Conservation (phyloP, 2,888 invertebrate species). For the Melanchra persicariae region DNA sequence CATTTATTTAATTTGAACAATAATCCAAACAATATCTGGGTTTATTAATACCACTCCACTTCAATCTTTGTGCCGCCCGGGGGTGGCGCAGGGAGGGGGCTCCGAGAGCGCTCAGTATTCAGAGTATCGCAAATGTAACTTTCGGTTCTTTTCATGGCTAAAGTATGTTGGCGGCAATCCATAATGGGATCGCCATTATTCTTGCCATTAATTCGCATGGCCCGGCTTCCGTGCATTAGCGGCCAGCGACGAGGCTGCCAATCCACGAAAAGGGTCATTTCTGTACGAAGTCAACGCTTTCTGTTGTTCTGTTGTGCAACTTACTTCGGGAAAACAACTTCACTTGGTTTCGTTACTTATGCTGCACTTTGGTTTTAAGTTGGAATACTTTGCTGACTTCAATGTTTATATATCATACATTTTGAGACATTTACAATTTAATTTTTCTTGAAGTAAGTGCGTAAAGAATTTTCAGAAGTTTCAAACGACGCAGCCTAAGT, state of each 20-base stretch:
- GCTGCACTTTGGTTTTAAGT: conserved; percentile 46
- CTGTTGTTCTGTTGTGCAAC: conserved; percentile 66
- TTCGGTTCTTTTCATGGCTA: conserved; percentile 91
- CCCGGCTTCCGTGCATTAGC: conserved; percentile 90
- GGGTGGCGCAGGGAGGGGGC: conserved; percentile 69
- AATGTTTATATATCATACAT: background rate
- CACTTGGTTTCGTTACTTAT: conserved; percentile 43
- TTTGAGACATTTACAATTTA: background rate
- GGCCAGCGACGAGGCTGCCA: conserved; percentile 86
- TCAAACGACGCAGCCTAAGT: background rate
- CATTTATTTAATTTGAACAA: conserved; percentile 72
- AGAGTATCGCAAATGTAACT: conserved; percentile 91
- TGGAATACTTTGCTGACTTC: conserved; percentile 4
- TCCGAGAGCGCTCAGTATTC: conserved; percentile 89
- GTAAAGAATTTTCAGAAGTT: background rate
- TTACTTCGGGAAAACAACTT: conserved; percentile 63
- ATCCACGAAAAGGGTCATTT: conserved; percentile 83
- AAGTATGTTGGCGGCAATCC: conserved; percentile 91
- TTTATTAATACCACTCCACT: conserved; percentile 77
- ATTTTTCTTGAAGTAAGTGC: background rate
- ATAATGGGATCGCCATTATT: conserved; percentile 91
- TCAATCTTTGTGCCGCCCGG: conserved; percentile 74
- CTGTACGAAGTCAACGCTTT: conserved; percentile 74
- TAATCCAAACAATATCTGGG: conserved; percentile 71
- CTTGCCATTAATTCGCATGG: conserved; percentile 91